These are phyloP conservation scores for Avahi laniger DNA, from an alignment of 2,797 vertebrate genomes.

Conservation along the genomic window DNA sequence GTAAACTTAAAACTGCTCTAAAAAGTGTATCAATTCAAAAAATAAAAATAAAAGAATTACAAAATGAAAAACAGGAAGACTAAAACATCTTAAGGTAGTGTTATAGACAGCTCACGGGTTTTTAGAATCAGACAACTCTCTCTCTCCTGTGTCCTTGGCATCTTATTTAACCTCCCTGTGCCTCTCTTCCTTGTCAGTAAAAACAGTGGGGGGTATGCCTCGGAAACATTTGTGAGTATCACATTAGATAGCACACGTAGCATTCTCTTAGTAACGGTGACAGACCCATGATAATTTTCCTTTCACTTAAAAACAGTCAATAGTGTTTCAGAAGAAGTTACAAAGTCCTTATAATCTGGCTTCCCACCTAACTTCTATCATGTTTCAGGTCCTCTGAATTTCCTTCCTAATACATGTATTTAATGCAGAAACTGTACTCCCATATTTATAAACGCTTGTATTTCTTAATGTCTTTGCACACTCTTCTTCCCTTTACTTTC, in stretches of 20 bases:
- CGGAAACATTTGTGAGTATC: not conserved
- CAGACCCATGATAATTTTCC: not conserved
- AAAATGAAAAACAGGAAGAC: conserved; percentile 39
- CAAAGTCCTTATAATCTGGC: not conserved
- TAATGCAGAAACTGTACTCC: not conserved
- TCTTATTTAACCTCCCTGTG: not conserved
- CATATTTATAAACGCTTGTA: not conserved
- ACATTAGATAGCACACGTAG: not conserved
- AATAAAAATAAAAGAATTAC: not conserved
- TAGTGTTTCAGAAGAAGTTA: not conserved
- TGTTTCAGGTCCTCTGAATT: not conserved
- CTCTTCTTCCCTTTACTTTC: not conserved
- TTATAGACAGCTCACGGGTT: not conserved
- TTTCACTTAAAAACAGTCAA: not conserved
- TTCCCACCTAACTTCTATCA: not conserved
- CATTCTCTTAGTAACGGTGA: not conserved
- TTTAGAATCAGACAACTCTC: not conserved
- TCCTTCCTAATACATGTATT: not conserved
- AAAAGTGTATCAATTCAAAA: not conserved
- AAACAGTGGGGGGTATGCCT: not conserved
- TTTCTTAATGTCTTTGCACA: not conserved
- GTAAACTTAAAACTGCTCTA: not conserved
- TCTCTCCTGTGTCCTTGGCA: not conserved
- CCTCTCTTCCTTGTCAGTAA: not conserved
- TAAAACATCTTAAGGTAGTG: not conserved